Conservation (phyloP, 2,888 invertebrate genomes). For the Nemapogon koenigi region DNA sequence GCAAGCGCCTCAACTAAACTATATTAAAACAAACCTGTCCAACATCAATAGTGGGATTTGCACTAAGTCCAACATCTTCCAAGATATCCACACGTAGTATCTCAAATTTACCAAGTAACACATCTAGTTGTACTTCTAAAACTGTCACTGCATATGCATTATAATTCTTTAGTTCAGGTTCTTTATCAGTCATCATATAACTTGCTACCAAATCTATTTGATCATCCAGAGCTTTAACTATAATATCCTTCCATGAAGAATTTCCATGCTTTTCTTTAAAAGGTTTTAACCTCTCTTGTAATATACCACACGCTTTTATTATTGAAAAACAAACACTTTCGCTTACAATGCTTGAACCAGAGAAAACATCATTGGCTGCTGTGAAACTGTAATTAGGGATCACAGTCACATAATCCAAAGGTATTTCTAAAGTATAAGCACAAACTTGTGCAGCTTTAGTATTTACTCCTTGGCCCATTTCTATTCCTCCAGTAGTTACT, state of each 20-base stretch:
- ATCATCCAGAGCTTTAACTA: conserved; percentile 56
- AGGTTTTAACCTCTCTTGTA: conserved; percentile 64
- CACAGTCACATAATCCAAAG: conserved; percentile 65
- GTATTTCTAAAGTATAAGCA: conserved; percentile 74
- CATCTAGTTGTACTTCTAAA: conserved; percentile 72
- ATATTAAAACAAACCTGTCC: conserved; percentile 63
- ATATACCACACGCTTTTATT: conserved; percentile 65
- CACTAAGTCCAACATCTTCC: conserved; percentile 72
- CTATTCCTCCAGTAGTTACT: conserved; percentile 72
- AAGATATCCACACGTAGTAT: conserved; percentile 68
- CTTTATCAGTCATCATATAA: conserved; percentile 64
- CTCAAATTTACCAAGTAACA: conserved; percentile 72
- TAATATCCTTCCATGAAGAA: conserved; percentile 65
- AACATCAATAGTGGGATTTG: conserved; percentile 71
- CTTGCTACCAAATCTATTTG: conserved; percentile 64
- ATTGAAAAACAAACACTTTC: conserved; percentile 66
- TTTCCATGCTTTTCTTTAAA: conserved; percentile 49
- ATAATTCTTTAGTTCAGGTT: conserved; percentile 56
- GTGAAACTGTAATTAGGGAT: conserved; percentile 65
- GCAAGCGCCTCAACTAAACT: no score
- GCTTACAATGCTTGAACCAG: conserved; percentile 72
- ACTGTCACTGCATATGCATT: conserved; percentile 66
- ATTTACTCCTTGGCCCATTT: conserved; percentile 82
- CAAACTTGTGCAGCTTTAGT: conserved; percentile 81
- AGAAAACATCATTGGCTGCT: conserved; percentile 66